Evolutionary conservation across 2,888 invertebrate species (phyloP), one percentile per base, ranked within the genome.

Genomic region (Acleris cristana): DNA sequence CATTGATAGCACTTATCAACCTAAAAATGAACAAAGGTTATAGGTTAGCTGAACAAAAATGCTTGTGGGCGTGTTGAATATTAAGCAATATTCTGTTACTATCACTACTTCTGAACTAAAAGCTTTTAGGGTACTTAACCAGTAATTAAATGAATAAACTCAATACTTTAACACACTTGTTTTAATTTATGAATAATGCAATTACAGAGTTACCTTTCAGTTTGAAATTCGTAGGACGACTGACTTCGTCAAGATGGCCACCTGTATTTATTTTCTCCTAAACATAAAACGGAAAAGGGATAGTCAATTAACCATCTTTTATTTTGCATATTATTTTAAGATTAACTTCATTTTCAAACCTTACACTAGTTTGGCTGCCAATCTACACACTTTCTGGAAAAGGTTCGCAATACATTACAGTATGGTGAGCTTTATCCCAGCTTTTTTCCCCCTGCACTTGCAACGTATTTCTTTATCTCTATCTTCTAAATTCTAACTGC

Each of bases 41-140:
- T 10, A 44, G 44, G 10, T 10, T 2, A 48, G 16, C 18, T 18
- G 16, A n/a, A 48, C 7, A n/a, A 48, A 48, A 48, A n/a, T 7
- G 44, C 44, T 44, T 18, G 48, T 48, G 48, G 48, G 7, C 48
- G 48, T 48, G 48, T 48, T 48, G 48, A 18, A 16, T 48, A 48
- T n/a, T 48, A n/a, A 48, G n/a, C 16, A 48, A 48, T 48, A 48
- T 48, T 18, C 48, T n/a, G 48, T 51, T 51, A 19, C 21, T 10
- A 8, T 21, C 51, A 21, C 51, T 6, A 51, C 51, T 51, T 51
- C 51, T 51, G 51, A 51, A 51, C 51, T 21, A n/a, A n/a, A n/a
- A 18, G 2, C 3, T 2, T 6, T 49, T n/a, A 1, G 12, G 34
- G 34, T n/a, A n/a, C n/a, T n/a, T 19, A 19, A 49, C 8, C 2